Evolutionary conservation across 2,888 invertebrate species (phyloP).

Genomic region (Drosophila silvestris): DNA sequence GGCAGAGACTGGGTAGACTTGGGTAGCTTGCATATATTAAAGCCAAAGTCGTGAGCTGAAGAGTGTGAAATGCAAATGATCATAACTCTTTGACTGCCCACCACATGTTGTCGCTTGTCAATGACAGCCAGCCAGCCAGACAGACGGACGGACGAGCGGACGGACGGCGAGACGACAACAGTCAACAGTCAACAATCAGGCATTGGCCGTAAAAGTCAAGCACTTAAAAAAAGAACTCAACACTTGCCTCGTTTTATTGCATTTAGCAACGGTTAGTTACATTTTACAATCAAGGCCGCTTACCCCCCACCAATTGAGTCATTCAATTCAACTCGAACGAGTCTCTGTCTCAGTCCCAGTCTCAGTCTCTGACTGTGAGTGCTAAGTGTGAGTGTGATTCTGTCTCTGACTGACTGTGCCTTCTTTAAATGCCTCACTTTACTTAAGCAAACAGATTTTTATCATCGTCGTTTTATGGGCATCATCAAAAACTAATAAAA

Average conservation of each 20-base stretch:
- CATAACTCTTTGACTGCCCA: conserved; percentile 12
- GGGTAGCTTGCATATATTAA: background rate
- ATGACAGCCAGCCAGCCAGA: background rate
- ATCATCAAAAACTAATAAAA: conserved; percentile 81
- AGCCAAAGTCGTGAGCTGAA: background rate
- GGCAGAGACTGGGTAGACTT: background rate
- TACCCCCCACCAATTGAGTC: background rate
- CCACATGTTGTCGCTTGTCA: conserved; percentile 13
- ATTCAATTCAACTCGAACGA: conserved; percentile 48
- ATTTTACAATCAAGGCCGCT: conserved; percentile 52
- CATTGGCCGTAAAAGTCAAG: conserved; percentile 46
- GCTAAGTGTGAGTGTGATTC: background rate
- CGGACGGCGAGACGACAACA: background rate
- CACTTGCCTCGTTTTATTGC: conserved; percentile 65
- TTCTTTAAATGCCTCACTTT: conserved; percentile 75
- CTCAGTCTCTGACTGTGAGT: conserved; percentile 1
- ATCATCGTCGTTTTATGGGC: conserved; percentile 80
- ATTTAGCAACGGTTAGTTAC: conserved; percentile 72
- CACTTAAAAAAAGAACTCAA: conserved; percentile 46
- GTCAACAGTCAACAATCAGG: conserved; percentile 18
- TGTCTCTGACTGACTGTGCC: conserved; percentile 14
- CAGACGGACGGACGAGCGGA: background rate
- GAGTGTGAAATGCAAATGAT: conserved; percentile 4
- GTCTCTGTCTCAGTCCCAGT: background rate
- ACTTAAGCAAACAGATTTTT: conserved; percentile 80